Evolutionary conservation across 2,888 invertebrate genomes (phyloP).

Genomic region (Drosophila prolongata): DNA sequence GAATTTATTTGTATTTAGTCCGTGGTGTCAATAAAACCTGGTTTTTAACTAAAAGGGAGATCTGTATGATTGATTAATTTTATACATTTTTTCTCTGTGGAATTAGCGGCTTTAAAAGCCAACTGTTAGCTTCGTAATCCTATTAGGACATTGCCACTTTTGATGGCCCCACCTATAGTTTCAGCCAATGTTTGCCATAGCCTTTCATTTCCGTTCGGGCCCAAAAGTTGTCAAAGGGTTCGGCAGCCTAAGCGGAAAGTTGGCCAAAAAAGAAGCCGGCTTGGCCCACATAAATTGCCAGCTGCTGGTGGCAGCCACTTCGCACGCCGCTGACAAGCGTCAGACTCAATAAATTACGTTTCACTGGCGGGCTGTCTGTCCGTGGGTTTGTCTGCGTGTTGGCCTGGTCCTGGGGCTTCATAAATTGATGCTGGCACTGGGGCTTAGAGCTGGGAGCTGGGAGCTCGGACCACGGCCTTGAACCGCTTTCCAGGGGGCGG

Average conservation of each 20-base stretch:
- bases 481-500: constrained; percentile 28
- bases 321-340: constrained; percentile 54
- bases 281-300: constrained; percentile 47
- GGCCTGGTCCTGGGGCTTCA: constrained; percentile 24
- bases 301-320: constrained; percentile 41
- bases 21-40: no score
- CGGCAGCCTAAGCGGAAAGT: constrained; percentile 29
- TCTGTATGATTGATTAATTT: neutral
- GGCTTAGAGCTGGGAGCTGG: neutral
- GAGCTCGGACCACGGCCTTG: constrained; percentile 42
- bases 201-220: constrained; percentile 44
- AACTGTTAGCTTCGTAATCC: constrained; percentile 29
- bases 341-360: constrained; percentile 64
- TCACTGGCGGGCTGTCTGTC: constrained; percentile 31
- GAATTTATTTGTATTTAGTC: no score
- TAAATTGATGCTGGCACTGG: constrained; percentile 40
- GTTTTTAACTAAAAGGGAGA: no score
- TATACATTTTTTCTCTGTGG: neutral
- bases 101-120: constrained; percentile 8
- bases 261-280: constrained; percentile 11
- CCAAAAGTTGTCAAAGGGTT: constrained; percentile 49
- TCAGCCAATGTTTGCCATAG: constrained; percentile 31
- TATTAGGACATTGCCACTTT: constrained; percentile 16
- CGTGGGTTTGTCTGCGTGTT: constrained; percentile 11
- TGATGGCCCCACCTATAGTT: constrained; percentile 18